These are phyloP conservation scores for Hippocampus barbouri DNA, from an alignment of 2,113 vertebrate genomes.

Conservation along the genomic window DNA sequence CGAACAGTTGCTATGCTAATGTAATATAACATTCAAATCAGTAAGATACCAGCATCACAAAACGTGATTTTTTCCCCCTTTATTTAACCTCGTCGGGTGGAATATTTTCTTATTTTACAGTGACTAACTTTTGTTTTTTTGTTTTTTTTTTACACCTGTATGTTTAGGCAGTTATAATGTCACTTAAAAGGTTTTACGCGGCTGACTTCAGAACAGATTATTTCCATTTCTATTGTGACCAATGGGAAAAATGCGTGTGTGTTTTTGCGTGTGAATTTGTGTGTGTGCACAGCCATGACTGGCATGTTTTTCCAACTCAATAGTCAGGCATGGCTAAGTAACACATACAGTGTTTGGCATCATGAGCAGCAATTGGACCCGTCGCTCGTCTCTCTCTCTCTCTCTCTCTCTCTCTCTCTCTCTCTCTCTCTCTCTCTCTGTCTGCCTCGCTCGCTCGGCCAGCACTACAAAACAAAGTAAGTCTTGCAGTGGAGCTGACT, in stretches of 20 bases:
- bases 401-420: constrained; percentile 8
- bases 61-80: background rate
- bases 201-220: background rate
- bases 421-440: constrained; percentile 16
- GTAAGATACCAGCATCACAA: background rate
- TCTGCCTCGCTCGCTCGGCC: constrained; percentile 42
- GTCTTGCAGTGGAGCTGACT: constrained; percentile 69
- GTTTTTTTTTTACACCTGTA: background rate
- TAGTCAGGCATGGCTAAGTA: constrained; percentile 75
- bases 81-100: background rate
- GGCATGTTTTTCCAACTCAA: constrained; percentile 71
- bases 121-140: too few relatives aligned
- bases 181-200: background rate
- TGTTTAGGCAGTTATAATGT: background rate
- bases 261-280: background rate
- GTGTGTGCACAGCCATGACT: constrained; percentile 39
- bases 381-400: constrained; percentile 10
- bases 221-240: background rate
- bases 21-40: background rate
- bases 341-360: constrained; percentile 68
- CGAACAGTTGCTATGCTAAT: background rate
- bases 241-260: background rate
- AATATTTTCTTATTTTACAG: too few relatives aligned
- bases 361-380: constrained; percentile 36
- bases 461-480: constrained; percentile 72